Base-by-base conservation (phyloP, 2,888 invertebrate genomes). In the Sussaba pulchella region DNA sequence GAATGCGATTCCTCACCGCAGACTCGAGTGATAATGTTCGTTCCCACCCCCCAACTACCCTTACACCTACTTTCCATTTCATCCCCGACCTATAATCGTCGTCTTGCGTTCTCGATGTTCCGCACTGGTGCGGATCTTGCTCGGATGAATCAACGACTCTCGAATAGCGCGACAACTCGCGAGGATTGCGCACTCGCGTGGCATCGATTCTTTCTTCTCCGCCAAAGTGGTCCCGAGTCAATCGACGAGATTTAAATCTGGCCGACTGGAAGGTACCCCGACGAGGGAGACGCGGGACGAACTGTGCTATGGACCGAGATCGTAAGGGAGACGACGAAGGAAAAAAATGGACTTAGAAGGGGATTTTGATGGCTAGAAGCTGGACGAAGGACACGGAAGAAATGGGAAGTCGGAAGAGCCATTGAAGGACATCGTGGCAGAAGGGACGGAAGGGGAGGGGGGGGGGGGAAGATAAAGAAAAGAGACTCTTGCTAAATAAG, bases 201-300 rank as follows among this genome's bases (percentile, higher is more conserved):
- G 75, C 78, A 79, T 79, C 82, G 78, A 61, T 73, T 78, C 63
- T 39, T 59, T 83, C 64, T 45, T 71, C 57, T n/a, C 59, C 77
- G 70, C 80, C 78, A 84, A 84, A 86, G 85, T 84, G 84, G 83
- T 84, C 83, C 79, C 71, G 77, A 84, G 83, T 87, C 85, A 75
- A 87, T 86, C 82, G 84, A 66, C 50, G 78, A 85, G 84, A 87
- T 87, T 86, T 86, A 83, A 86, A 86, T 87, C 83, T 85, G 52
- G 61, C 63, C 50, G 36, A 72, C 21, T 69, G 61, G 78, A 78
- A 78, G 78, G 82, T 77, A 77, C 76, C 45, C 24, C 31, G 19
- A 39, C 31, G 66, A 71, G 64, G 14, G 63, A 26, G 36, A 70
- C 4, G 57, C 0, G 24, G 5, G 45, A n/a, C n/a, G 45, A n/a